A percentile compares a stretch with the other conserved stretches of the same genome.
Evolutionary conservation across 23 tunicate species (phyloP).

Genomic region (Diplosoma virens): DNA sequence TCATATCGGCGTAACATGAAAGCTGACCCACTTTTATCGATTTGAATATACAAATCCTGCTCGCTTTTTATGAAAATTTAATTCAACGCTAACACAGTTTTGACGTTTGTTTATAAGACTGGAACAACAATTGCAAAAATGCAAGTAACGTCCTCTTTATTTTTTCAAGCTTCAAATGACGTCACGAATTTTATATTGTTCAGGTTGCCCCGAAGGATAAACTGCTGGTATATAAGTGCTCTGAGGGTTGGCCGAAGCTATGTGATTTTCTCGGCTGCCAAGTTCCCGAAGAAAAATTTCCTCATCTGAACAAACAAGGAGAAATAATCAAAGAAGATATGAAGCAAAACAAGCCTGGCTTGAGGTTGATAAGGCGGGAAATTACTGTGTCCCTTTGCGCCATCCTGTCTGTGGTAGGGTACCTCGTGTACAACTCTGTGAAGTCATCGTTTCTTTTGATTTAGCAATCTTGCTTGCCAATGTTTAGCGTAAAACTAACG

Average conservation of each 20-base stretch:
- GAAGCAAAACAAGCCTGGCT: slow-evolving; percentile 40
- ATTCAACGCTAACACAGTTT: no score
- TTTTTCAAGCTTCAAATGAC: no score
- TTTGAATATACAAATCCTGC: no score
- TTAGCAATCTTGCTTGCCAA: neutral
- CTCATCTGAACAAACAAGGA: slow-evolving; percentile 62
- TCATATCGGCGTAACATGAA: no score
- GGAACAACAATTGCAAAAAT: no score
- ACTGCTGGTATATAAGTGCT: slow-evolving; percentile 52
- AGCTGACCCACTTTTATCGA: no score
- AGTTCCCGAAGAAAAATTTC: slow-evolving; percentile 49
- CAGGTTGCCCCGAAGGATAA: slow-evolving; percentile 66
- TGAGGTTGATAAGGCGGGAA: slow-evolving; percentile 39
- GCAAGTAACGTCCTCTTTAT: no score
- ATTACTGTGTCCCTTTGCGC: slow-evolving; percentile 56
- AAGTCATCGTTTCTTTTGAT: neutral
- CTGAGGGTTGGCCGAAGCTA: slow-evolving; percentile 56
- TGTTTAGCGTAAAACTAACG: no score
- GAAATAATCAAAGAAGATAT: slow-evolving; percentile 36
- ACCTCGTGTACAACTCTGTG: slow-evolving; percentile 27
- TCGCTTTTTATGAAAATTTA: no score
- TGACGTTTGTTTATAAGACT: no score
- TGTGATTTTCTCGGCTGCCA: slow-evolving; percentile 65
- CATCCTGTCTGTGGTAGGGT: slow-evolving; percentile 45
- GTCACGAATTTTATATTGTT: no score